Conservation (phyloP, 2,797 vertebrate genomes). For the Kryptolebias ocellatus region DNA sequence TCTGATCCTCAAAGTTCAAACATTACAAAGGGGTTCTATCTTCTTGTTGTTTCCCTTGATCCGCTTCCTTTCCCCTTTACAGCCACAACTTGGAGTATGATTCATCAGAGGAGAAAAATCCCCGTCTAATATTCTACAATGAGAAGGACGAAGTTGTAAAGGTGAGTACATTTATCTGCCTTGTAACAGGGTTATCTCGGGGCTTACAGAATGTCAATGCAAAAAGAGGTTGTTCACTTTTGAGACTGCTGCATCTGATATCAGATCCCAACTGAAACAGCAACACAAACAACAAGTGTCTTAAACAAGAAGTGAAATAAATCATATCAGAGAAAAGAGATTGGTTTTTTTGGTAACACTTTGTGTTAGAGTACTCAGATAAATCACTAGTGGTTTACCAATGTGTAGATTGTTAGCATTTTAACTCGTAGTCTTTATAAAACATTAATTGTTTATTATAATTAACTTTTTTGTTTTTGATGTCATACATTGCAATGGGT, state of each 20-base stretch:
- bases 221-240: constrained; percentile 3
- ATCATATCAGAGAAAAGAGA: too few relatives aligned
- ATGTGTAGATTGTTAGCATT: too few relatives aligned
- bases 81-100: constrained; percentile 88
- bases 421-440: too few relatives aligned
- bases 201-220: constrained; percentile 16
- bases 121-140: constrained; percentile 83
- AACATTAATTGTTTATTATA: too few relatives aligned
- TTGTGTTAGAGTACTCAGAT: too few relatives aligned
- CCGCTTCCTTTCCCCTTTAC: constrained; percentile 8
- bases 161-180: constrained; percentile 65
- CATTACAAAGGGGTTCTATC: constrained; percentile 21
- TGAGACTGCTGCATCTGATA: constrained; percentile 29
- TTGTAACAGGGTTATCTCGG: constrained; percentile 18
- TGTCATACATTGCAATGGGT: too few relatives aligned
- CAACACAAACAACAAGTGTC: too few relatives aligned
- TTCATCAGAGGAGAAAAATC: constrained; percentile 82
- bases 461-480: too few relatives aligned
- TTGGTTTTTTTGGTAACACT: too few relatives aligned
- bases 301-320: too few relatives aligned
- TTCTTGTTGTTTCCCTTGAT: constrained; percentile 75
- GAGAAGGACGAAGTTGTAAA: constrained; percentile 82
- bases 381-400: too few relatives aligned
- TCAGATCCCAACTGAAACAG: constrained; percentile 31
- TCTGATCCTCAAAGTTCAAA: background rate